phyloP scores from a whole-genome alignment of 1,140 invertebrate genomes.

The Periplaneta americana region DNA sequence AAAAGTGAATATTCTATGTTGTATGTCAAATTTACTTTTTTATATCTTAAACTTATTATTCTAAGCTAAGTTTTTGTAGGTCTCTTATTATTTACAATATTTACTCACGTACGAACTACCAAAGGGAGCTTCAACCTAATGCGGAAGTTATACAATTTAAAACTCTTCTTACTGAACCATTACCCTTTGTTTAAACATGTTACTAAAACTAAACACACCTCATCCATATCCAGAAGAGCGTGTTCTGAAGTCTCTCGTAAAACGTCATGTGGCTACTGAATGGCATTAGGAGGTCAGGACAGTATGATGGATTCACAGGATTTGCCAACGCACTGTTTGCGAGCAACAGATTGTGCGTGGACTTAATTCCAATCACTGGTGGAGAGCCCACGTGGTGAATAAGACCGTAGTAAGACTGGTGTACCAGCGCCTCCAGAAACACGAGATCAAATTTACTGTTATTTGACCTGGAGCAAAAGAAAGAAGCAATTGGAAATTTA shows the following conservation, averaged over 20 bases:
- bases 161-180: no score
- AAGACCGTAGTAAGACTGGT: constrained; percentile 1
- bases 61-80: no score
- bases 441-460: neutral
- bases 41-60: no score
- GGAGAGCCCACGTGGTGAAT: constrained; percentile 2
- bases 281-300: constrained; percentile 22
- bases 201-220: neutral
- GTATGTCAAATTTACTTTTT: no score
- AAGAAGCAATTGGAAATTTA: no score
- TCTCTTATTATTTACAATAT: no score
- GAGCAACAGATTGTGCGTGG: neutral
- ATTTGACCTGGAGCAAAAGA: neutral
- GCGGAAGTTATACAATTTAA: no score
- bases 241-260: constrained; percentile 22
- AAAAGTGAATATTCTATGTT: no score
- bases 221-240: neutral
- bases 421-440: neutral
- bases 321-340: constrained; percentile 9
- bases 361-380: neutral
- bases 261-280: constrained; percentile 29
- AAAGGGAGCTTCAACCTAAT: no score
- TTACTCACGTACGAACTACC: no score
- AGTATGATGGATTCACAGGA: constrained; percentile 22
- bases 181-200: no score